A percentile compares a stretch with the other conserved stretches of the same genome.
phyloP scores from a whole-genome alignment of 2,797 vertebrate genomes.

The Acanthiza pusilla region DNA sequence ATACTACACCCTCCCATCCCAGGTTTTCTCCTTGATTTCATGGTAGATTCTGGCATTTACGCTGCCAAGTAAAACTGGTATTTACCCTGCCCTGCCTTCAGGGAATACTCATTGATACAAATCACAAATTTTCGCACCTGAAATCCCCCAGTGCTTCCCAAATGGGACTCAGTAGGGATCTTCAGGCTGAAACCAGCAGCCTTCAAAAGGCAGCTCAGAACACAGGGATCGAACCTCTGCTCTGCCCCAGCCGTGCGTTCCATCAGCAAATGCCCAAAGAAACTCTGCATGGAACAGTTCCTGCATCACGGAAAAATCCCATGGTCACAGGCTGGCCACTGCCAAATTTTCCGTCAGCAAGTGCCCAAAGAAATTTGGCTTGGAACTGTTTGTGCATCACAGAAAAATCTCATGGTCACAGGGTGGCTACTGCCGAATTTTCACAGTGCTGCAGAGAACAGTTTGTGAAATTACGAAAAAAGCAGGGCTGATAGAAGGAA shows the following conservation, averaged over 20 bases:
- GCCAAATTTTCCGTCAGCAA: background rate
- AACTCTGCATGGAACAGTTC: background rate
- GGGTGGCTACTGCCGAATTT: background rate
- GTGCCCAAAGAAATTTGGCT: background rate
- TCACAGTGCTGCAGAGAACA: rapidly evolving
- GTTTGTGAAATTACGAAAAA: background rate
- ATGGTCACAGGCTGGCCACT: background rate
- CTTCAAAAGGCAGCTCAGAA: background rate
- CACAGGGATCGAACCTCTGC: background rate
- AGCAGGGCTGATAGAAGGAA: background rate
- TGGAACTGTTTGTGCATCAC: rapidly evolving
- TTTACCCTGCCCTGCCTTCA: background rate
- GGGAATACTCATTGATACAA: background rate
- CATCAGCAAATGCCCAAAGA: background rate
- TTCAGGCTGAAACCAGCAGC: background rate
- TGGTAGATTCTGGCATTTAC: background rate
- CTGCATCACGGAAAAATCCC: background rate
- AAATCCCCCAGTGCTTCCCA: background rate
- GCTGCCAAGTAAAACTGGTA: background rate
- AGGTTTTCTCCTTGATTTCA: background rate
- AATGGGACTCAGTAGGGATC: background rate
- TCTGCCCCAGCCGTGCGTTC: background rate
- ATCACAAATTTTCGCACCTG: background rate
- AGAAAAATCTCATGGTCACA: background rate
- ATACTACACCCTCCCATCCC: background rate